A percentile compares a stretch with the other conserved stretches of the same genome.
Conservation (phyloP, 2,888 invertebrate species). For the Drosophila prostipennis region DNA sequence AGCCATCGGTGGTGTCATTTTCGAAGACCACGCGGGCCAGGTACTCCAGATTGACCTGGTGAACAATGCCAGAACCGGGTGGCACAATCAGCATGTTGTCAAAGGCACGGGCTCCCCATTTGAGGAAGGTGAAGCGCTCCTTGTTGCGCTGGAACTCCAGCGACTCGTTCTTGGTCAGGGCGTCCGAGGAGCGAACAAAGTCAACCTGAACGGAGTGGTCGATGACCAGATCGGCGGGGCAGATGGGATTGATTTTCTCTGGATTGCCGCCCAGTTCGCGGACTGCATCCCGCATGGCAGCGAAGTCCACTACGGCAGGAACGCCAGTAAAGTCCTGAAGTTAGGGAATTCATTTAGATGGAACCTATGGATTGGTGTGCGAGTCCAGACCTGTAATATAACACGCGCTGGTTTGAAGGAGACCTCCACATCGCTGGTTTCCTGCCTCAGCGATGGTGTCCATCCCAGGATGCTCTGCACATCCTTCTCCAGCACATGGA, state of each 20-base stretch:
- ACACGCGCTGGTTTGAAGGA: conserved; percentile 98
- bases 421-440: conserved; percentile 90
- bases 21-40: conserved; percentile 95
- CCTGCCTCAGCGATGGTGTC: conserved; percentile 86
- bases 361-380: no score
- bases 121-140: conserved; percentile 97
- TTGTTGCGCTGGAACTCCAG: conserved; percentile 97
- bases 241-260: conserved; percentile 97
- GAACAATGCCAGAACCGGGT: conserved; percentile 98
- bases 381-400: conserved; percentile 90
- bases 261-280: conserved; percentile 94
- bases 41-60: conserved; percentile 99
- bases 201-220: conserved; percentile 99
- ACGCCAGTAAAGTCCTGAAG: conserved; percentile 94
- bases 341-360: no score
- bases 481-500: conserved; percentile 93
- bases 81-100: conserved; percentile 98
- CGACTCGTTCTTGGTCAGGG: conserved; percentile 95
- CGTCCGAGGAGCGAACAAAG: conserved; percentile 93
- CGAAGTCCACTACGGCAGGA: conserved; percentile 99
- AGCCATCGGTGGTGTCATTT: conserved; percentile 82
- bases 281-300: conserved; percentile 99
- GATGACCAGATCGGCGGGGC: conserved; percentile 98
- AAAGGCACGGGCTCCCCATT: conserved; percentile 99
- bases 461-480: conserved; percentile 95